phyloP scores from a whole-genome alignment of 2,888 invertebrate genomes.

The Apeira syringaria region DNA sequence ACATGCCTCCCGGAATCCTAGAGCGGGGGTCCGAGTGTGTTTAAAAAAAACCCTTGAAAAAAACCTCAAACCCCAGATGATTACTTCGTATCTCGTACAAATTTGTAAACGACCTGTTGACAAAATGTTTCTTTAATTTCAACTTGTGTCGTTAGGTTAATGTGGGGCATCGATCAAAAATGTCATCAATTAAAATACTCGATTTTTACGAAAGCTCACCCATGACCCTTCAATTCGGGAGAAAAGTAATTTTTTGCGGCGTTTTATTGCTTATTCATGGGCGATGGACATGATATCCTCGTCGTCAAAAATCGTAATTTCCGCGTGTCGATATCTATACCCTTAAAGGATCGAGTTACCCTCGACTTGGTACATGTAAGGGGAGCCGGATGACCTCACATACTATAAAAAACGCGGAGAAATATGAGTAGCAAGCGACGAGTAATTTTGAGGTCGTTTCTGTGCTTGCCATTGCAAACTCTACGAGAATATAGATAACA shows the following conservation, averaged over 20 bases:
- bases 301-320: conserved; percentile 45
- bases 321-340: conserved; percentile 47
- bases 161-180: conserved; percentile 19
- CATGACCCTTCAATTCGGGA: conserved; percentile 13
- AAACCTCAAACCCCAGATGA: too few relatives aligned
- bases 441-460: conserved; percentile 22
- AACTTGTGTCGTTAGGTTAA: conserved; percentile 20
- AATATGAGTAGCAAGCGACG: conserved; percentile 18
- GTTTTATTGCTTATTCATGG: conserved; percentile 39
- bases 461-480: too few relatives aligned
- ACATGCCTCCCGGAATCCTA: too few relatives aligned
- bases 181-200: conserved; percentile 21
- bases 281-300: conserved; percentile 51
- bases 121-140: too few relatives aligned
- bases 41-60: too few relatives aligned
- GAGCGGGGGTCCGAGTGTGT: too few relatives aligned
- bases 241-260: conserved; percentile 22
- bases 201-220: conserved; percentile 21
- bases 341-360: conserved; percentile 59
- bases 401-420: conserved; percentile 25
- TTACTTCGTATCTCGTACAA: too few relatives aligned
- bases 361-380: conserved; percentile 52
- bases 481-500: too few relatives aligned
- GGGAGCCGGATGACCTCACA: conserved; percentile 52
- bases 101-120: too few relatives aligned